Conservation (phyloP, 92 coral and sea anemone genomes). For the Bergia puertoricense region DNA sequence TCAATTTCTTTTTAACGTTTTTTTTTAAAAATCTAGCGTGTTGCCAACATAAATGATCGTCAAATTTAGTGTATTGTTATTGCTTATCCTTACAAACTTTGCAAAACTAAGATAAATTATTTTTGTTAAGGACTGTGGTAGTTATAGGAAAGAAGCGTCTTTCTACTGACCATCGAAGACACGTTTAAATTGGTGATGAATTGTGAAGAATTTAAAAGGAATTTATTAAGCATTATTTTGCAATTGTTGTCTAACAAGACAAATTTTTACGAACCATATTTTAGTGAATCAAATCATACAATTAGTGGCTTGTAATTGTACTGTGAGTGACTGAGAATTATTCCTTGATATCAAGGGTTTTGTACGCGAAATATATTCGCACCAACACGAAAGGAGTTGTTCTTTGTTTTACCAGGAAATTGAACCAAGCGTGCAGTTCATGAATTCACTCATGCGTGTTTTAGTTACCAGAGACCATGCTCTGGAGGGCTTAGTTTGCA, state of each 20-base stretch:
- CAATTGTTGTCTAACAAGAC: not conserved
- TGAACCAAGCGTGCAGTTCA: not conserved
- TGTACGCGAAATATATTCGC: constrained; percentile 35
- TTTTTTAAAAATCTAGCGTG: too few relatives aligned
- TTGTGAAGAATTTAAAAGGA: not conserved
- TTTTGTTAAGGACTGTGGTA: not conserved
- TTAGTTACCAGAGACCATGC: not conserved
- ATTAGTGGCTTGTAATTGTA: not conserved
- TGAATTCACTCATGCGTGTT: not conserved
- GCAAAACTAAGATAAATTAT: too few relatives aligned
- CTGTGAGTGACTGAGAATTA: constrained; percentile 6
- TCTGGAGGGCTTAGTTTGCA: too few relatives aligned
- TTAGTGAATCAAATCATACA: not conserved
- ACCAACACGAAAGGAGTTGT: not conserved
- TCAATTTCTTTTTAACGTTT: too few relatives aligned
- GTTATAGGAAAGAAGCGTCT: not conserved
- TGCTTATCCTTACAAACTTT: too few relatives aligned
- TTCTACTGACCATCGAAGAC: not conserved
- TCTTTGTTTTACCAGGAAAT: not conserved
- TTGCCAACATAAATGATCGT: too few relatives aligned
- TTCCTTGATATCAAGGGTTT: constrained; percentile 35
- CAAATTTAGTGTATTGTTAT: too few relatives aligned
- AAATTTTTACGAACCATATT: not conserved
- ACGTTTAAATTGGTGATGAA: not conserved
- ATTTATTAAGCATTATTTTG: not conserved